phyloP scores from a whole-genome alignment of 1,140 invertebrate genomes.

The Polyergus mexicanus region DNA sequence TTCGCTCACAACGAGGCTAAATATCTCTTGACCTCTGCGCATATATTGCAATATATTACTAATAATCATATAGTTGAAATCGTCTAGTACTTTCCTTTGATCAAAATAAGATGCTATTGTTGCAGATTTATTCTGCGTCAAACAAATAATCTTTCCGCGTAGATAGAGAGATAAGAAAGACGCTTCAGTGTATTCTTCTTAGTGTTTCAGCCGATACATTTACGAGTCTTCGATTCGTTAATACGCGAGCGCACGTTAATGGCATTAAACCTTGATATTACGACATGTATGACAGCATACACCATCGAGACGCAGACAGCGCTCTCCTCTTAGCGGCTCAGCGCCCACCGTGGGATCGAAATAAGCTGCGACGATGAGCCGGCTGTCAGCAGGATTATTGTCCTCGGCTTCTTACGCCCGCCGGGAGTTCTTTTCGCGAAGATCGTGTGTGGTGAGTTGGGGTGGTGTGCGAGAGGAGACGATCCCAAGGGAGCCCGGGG shows the following conservation, averaged over 20 bases:
- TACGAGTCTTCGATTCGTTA: not conserved
- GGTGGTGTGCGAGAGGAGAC: slow-evolving; percentile 33
- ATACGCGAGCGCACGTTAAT: slow-evolving; percentile 71
- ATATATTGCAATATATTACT: slow-evolving; percentile 31
- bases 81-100: not conserved
- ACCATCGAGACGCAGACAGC: slow-evolving; percentile 35
- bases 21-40: slow-evolving; percentile 31
- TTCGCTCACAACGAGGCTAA: not conserved
- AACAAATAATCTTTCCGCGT: slow-evolving; percentile 14
- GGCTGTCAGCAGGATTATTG: slow-evolving; percentile 86
- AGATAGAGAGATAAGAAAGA: not conserved
- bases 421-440: slow-evolving; percentile 70
- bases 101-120: slow-evolving; percentile 30
- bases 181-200: not conserved
- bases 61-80: slow-evolving; percentile 19
- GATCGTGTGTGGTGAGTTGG: slow-evolving; percentile 66
- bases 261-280: slow-evolving; percentile 74
- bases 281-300: slow-evolving; percentile 69
- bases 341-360: slow-evolving; percentile 68
- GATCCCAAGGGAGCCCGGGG: slow-evolving; percentile 77
- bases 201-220: slow-evolving; percentile 14
- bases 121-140: slow-evolving; percentile 22
- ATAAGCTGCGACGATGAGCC: slow-evolving; percentile 82
- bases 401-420: slow-evolving; percentile 84
- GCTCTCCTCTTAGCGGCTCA: slow-evolving; percentile 72